Evolutionary conservation across 2,888 invertebrate genomes (phyloP), one percentile per base, ranked within the genome.

Genomic region (Atrina japonica): DNA sequence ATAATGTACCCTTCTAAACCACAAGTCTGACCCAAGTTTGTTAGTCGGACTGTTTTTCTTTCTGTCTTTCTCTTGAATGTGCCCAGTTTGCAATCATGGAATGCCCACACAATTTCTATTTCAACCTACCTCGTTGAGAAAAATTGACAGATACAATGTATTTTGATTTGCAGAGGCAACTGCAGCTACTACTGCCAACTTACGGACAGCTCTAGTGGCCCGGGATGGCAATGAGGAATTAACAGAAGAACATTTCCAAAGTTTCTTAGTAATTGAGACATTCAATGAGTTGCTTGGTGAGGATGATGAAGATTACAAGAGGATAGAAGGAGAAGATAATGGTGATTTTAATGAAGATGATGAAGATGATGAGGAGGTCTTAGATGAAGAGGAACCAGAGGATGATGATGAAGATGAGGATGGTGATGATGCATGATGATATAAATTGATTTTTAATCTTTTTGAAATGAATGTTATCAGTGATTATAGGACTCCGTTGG

Each of bases 181-280:
- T 87, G 97, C 97, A 58, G 97, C 97, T 0, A 93, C 93, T 50
- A 90, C 92, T 40, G 95, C 96, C 0, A 96, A 96, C 14, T 77
- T 96, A 67, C 92, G 93, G 53, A 92, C 93, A 14, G 92, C 93
- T 3, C 89, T 98, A 29, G 93, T 97, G 2, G 78, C 78, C 18
- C 94, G 97, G 75, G 95, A 95, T 75, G 97, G 96, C 63, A 97
- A 97, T 90, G 93, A 93, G 0, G 92, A 94, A 0, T 91, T 97
- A 0, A 91, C 92, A 3, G 93, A 94, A 11, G 93, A 93, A 18
- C 93, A 86, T 30, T 73, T 80, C 67, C 80, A 86, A 61, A 82
- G 81, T 45, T 89, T 82, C 78, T 78, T 84, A 58, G 84, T 81
- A 21, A 85, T 89, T 49, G 81, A 82, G 53, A 83, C 85, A 14